Evolutionary conservation across 30 jellyfish, hydroid and myxozoan genomes (phyloP).

Genomic region (Aurelia aurita complex sp. Pacific): DNA sequence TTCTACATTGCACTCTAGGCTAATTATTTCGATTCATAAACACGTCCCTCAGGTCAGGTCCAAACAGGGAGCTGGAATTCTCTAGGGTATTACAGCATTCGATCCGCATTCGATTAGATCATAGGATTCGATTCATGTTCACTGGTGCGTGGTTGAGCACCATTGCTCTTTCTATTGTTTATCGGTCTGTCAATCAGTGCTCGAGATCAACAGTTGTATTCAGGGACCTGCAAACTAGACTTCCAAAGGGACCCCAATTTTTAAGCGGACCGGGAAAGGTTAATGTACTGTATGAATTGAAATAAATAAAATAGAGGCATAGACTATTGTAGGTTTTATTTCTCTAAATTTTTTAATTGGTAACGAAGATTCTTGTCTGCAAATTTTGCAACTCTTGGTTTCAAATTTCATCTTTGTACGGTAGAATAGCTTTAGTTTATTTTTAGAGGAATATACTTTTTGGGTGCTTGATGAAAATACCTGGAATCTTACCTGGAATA

Average conservation of each 20-base stretch:
- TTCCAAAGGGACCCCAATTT: too few species aligned
- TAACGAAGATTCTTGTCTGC: too few species aligned
- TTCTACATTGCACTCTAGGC: conserved; percentile 7
- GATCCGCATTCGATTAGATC: conserved; percentile 74
- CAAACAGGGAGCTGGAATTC: conserved; percentile 49
- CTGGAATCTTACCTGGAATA: too few species aligned
- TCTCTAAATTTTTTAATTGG: too few species aligned
- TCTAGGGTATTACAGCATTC: conserved; percentile 54
- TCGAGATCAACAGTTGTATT: conserved; percentile 39
- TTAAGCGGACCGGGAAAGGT: background rate
- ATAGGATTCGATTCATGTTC: conserved; percentile 47
- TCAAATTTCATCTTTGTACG: too few species aligned
- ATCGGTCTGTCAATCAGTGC: conserved; percentile 18
- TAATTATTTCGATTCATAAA: conserved; percentile 24
- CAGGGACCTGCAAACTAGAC: conserved; percentile 25
- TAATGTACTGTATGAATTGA: too few species aligned
- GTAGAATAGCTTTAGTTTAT: too few species aligned
- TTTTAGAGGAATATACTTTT: too few species aligned
- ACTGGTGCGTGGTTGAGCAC: conserved; percentile 52
- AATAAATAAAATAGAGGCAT: too few species aligned
- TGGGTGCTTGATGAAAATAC: too few species aligned
- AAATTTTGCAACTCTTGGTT: too few species aligned
- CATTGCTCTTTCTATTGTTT: conserved; percentile 27
- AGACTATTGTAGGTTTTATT: too few species aligned
- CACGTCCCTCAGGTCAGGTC: conserved; percentile 67